phyloP scores from a whole-genome alignment of 2,888 invertebrate genomes.

The Podabrus alpinus region DNA sequence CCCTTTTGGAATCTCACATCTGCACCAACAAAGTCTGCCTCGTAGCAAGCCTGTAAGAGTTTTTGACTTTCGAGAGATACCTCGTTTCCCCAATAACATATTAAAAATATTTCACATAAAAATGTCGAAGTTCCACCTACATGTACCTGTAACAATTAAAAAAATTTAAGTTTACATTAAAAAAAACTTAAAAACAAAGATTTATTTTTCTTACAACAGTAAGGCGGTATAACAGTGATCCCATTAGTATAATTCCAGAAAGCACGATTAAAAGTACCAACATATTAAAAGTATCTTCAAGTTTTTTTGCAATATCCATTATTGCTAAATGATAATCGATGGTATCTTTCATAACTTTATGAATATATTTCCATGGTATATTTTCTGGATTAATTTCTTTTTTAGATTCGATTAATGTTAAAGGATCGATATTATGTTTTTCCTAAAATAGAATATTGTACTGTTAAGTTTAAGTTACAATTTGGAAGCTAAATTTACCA shows the following conservation, averaged over 20 bases:
- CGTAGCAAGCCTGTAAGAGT: conserved; percentile 24
- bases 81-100: conserved; percentile 34
- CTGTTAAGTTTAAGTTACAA: neutral
- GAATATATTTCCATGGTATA: conserved; percentile 16
- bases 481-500: conserved; percentile 2
- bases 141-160: conserved; percentile 4
- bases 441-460: neutral
- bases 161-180: neutral
- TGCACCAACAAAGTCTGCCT: conserved; percentile 25
- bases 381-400: neutral
- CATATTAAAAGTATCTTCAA: conserved; percentile 28
- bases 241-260: conserved; percentile 18
- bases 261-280: conserved; percentile 21
- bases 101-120: conserved; percentile 22
- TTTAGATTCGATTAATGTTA: neutral
- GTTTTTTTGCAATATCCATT: conserved; percentile 21
- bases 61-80: conserved; percentile 30
- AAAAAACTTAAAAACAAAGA: too few relatives aligned
- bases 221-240: conserved; percentile 11
- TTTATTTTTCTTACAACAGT: conserved; percentile 9
- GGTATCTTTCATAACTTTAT: conserved; percentile 4
- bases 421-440: neutral
- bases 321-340: conserved; percentile 30
- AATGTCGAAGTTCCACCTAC: conserved; percentile 14
- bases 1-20: conserved; percentile 42